Evolutionary conservation across 2,888 invertebrate species (phyloP).

Genomic region (Tipula confusa): DNA sequence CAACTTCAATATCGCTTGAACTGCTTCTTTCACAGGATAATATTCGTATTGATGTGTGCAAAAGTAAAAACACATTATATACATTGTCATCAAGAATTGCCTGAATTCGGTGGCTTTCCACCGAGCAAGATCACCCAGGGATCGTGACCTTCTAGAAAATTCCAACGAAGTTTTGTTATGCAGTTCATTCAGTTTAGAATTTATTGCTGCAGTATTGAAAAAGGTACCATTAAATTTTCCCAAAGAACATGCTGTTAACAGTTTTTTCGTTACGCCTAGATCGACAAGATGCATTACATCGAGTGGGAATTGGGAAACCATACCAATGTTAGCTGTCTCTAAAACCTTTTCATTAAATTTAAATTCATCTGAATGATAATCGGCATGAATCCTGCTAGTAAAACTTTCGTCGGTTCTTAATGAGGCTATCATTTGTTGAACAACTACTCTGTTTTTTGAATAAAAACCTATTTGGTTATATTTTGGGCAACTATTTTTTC

Average conservation of each 20-base stretch:
- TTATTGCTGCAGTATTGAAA: background rate
- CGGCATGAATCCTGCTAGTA: background rate
- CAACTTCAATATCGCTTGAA: background rate
- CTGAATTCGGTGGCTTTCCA: constrained; percentile 33
- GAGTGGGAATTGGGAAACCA: constrained; percentile 13
- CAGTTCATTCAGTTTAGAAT: background rate
- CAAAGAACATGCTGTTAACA: background rate
- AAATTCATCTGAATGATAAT: background rate
- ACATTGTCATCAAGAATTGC: constrained; percentile 27
- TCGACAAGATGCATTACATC: background rate
- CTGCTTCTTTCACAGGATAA: background rate
- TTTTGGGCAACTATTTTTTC: too few species aligned
- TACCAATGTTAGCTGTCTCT: background rate
- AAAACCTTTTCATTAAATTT: background rate
- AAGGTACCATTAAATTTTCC: background rate
- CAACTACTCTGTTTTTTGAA: too few species aligned
- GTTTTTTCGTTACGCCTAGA: background rate
- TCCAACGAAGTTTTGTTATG: background rate
- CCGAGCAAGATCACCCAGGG: background rate
- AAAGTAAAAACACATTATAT: constrained; percentile 30
- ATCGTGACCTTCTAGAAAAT: background rate
- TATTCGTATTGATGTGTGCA: constrained; percentile 29
- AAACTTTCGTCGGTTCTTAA: too few species aligned
- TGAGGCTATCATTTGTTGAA: too few species aligned
- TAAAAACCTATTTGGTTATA: too few species aligned